Evolutionary conservation across 2,888 invertebrate genomes (phyloP).

Genomic region (Bellardia pandia): DNA sequence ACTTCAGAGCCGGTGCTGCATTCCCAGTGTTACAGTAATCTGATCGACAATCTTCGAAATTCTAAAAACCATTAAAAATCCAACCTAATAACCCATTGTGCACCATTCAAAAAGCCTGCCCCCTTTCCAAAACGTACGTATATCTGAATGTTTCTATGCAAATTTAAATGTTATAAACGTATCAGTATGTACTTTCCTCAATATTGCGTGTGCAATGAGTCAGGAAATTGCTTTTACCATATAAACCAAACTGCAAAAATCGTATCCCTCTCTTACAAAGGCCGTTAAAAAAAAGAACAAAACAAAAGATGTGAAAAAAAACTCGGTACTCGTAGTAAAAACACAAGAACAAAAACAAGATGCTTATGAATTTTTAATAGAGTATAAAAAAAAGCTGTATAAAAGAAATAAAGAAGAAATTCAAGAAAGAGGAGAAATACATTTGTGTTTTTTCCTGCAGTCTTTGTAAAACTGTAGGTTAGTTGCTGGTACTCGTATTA

Average conservation of each 20-base stretch:
- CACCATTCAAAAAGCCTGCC: not conserved
- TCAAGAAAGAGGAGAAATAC: constrained; percentile 47
- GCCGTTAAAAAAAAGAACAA: constrained; percentile 29
- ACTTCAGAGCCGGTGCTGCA: too few relatives aligned
- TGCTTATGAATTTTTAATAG: constrained; percentile 71
- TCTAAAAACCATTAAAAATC: too few relatives aligned
- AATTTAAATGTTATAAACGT: constrained; percentile 37
- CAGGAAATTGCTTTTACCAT: constrained; percentile 70
- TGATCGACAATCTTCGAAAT: too few relatives aligned
- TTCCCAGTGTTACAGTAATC: too few relatives aligned
- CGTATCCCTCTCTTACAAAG: constrained; percentile 29
- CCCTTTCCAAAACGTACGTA: not conserved
- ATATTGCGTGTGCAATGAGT: constrained; percentile 73
- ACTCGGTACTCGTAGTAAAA: not conserved
- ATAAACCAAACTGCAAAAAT: constrained; percentile 55
- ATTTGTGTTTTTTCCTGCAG: not conserved
- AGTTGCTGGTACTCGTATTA: constrained; percentile 1
- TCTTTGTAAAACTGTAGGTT: not conserved
- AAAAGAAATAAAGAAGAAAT: constrained; percentile 38
- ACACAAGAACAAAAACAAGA: constrained; percentile 26
- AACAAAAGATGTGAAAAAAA: not conserved
- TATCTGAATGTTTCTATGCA: not conserved
- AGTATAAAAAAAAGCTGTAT: constrained; percentile 50
- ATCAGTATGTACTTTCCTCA: constrained; percentile 34
- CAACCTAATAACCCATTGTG: constrained; percentile 28